phyloP scores from a whole-genome alignment of 1,140 invertebrate genomes.

The Aricia agestis region DNA sequence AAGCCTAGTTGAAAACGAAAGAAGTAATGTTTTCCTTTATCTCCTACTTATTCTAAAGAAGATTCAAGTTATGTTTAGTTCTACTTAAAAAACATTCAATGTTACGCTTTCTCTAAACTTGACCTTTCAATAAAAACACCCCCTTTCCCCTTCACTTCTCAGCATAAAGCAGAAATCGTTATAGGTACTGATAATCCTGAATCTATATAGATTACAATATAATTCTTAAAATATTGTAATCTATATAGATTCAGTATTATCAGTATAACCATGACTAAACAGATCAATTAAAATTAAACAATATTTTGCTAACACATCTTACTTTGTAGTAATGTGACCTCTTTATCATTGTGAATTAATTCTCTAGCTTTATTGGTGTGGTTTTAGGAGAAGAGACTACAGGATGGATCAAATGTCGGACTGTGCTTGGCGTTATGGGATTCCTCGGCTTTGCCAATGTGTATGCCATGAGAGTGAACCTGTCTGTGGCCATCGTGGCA shows the following conservation, averaged over 20 bases:
- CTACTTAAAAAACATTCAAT: background rate
- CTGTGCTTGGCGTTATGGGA: slow-evolving; percentile 86
- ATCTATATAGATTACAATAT: too few species aligned
- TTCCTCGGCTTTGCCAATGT: slow-evolving; percentile 89
- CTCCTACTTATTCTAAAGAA: background rate
- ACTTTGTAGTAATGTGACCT: background rate
- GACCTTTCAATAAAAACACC: background rate
- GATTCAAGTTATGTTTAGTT: background rate
- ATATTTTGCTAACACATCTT: background rate
- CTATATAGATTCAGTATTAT: too few species aligned
- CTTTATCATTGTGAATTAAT: background rate
- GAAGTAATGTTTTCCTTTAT: slow-evolving; percentile 36
- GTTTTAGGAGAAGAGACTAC: slow-evolving; percentile 75
- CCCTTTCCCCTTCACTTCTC: background rate
- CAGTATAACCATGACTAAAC: too few species aligned
- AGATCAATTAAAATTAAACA: too few species aligned
- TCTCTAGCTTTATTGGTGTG: background rate
- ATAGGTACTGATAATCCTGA: too few species aligned
- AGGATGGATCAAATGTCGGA: slow-evolving; percentile 83
- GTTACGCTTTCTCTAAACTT: background rate
- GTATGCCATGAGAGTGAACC: slow-evolving; percentile 94
- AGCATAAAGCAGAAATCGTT: background rate
- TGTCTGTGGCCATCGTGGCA: slow-evolving; percentile 95
- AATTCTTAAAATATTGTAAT: too few species aligned
- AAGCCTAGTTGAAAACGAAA: slow-evolving; percentile 52